Base-by-base conservation (phyloP, 2,797 vertebrate genomes). In the Coregonus sp. region DNA sequence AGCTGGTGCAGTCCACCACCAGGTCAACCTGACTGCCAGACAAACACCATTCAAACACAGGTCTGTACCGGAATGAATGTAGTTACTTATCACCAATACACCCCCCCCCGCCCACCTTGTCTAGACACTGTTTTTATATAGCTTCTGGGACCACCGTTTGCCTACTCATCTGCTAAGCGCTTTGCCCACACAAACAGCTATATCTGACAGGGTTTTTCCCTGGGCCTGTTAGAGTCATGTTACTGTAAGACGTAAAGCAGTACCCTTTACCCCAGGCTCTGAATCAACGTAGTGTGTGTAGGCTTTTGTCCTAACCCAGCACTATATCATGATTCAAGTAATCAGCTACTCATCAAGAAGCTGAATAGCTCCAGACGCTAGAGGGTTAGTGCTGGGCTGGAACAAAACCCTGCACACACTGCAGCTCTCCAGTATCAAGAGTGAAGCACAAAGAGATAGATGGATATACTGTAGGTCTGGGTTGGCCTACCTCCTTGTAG, bases 401-500 rank as follows among this genome's bases (percentile, higher is more conserved):
- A 56, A 56, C 0, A n/a, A 56, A 56, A n/a, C 52, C 56, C n/a
- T 9, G n/a, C 56, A 20, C 56, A 20, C 56, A 59, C n/a, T n/a
- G 52, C 52, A 54, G 52, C 4, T 56, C 52, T 56, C 52, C 0
- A 18, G 52, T 56, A 56, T n/a, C 52, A 56, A 56, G 15, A 56
- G 3, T 56, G 52, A 56, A 18, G 52, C 5, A 56, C 52, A 56
- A 11, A 5, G 52, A 56, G 15, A 56, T 5, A 56, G 16, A 56
- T 5, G 52, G 5, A 56, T 56, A 56, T 47, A 11, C 9, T 47
- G 9, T 47, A 47, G 40, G 29, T 74, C 65, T 63, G 3, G 6
- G 54, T 5, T 18, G 71, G 75, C 89, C 89, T 96, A 99, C 98
- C 96, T 99, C 98, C 94, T 99, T 99, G 92, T 98, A 99, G 82